Conservation (phyloP, 1,140 invertebrate species). For the Micrasema longulum region DNA sequence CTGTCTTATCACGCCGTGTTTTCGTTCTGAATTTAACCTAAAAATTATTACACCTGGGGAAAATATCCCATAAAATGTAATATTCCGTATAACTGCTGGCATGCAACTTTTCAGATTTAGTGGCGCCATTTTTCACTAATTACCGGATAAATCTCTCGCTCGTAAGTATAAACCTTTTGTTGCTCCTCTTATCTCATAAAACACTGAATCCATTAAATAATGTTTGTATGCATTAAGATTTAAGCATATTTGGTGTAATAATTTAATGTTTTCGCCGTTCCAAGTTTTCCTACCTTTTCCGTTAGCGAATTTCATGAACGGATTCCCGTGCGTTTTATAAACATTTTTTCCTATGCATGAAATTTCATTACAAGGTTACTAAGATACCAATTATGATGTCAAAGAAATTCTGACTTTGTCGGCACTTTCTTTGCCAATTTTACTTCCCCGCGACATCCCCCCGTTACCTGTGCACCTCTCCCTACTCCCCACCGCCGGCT, state of each 20-base stretch:
- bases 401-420: constrained; percentile 39
- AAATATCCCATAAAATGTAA: constrained; percentile 10
- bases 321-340: background rate
- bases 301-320: background rate
- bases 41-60: background rate
- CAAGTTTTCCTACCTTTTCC: too few relatives aligned
- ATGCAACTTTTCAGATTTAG: constrained; percentile 17
- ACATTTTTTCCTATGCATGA: too few relatives aligned
- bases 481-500: too few relatives aligned
- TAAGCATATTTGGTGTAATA: too few relatives aligned
- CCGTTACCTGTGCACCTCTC: background rate
- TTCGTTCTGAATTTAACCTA: too few relatives aligned
- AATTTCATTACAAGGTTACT: constrained; percentile 21
- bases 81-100: background rate
- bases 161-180: constrained; percentile 15
- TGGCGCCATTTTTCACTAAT: constrained; percentile 10
- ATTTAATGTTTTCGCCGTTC: too few relatives aligned
- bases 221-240: background rate
- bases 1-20: background rate
- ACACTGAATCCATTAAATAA: constrained; percentile 20
- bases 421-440: constrained; percentile 29
- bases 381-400: constrained; percentile 37
- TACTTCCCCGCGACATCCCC: constrained; percentile 25
- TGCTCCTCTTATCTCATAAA: constrained; percentile 4
- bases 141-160: constrained; percentile 19